phyloP scores from a whole-genome alignment of 2,888 invertebrate genomes.

The Xestia sexstrigata region DNA sequence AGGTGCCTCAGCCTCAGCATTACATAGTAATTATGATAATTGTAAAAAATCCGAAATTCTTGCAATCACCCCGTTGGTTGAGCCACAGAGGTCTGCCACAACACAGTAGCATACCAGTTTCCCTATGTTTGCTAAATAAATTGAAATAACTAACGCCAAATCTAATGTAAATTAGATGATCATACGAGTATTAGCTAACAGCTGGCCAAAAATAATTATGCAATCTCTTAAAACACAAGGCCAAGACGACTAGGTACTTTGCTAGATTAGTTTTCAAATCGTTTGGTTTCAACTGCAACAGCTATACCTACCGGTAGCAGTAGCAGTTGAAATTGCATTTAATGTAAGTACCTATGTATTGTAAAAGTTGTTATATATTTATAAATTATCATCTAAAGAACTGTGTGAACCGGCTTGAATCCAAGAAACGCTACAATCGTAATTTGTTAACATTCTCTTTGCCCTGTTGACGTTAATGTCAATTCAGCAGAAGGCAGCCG shows the following conservation, averaged over 20 bases:
- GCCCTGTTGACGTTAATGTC: slow-evolving; percentile 69
- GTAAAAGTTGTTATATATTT: not conserved
- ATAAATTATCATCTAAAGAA: not conserved
- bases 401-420: slow-evolving; percentile 18
- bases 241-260: not conserved
- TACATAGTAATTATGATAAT: too few relatives aligned
- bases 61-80: not conserved
- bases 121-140: not conserved
- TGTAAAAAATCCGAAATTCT: not conserved
- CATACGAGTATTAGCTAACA: slow-evolving; percentile 18
- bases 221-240: slow-evolving; percentile 24
- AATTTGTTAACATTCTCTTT: slow-evolving; percentile 73
- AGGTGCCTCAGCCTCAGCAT: not conserved
- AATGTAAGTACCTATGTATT: too few relatives aligned
- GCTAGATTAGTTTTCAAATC: not conserved
- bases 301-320: not conserved
- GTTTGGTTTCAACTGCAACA: not conserved
- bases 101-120: not conserved
- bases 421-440: slow-evolving; percentile 55
- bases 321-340: not conserved
- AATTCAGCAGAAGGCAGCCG: slow-evolving; percentile 67
- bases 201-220: slow-evolving; percentile 1
- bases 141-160: not conserved
- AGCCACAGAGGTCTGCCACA: not conserved
- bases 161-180: slow-evolving; percentile 18